Base-by-base conservation (phyloP, 2,113 vertebrate genomes). In the Perca flavescens region DNA sequence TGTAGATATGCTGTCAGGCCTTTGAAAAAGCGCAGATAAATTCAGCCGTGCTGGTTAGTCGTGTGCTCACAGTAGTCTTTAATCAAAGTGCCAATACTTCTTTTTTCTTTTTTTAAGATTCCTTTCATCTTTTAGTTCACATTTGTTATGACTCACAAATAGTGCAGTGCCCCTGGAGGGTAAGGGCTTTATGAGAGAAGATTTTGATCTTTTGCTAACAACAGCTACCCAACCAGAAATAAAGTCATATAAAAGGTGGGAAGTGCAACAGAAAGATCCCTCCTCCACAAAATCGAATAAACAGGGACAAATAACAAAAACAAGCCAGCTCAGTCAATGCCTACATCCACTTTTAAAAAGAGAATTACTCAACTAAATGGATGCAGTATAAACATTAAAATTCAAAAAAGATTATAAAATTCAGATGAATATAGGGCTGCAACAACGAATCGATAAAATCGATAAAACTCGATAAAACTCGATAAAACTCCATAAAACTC, bases 241-340 rank as follows among this genome's bases (percentile, higher is more conserved):
- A 34, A 77, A 80, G 53, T 60, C 16, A 65, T 12, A 40, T 36
- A 78, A 75, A 82, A 73, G 62, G 50, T 72, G 49, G 65, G 73
- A 65, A 74, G 72, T 75, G 46, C 36, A 83, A 62, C 19, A 19
- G 3, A 88, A 63, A 77, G 28, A 88, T 82, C n/a, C 50, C 71
- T 84, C 82, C 67, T 80, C 49, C 73, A 65, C 60, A 86, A 86
- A 91, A 91, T 77, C 56, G 58, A 77, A 86, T 78, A 70, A 67
- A 12, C 57, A 47, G n/a, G 40, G 40, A 53, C 28, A 78, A 82
- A 85, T 50, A 56, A 62, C 25, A 79, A 79, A 71, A 56, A 63
- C 50, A 68, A 68, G 11, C 2, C 22, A 36, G 71, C n/a, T 63
- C 25, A 36, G 43, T 74, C 11, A 17, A 14, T 62, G 67, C 43